A percentile compares a stretch with the other conserved stretches of the same genome.
phyloP scores from a whole-genome alignment of 2,888 invertebrate genomes.

The Toxonevra muliebris region DNA sequence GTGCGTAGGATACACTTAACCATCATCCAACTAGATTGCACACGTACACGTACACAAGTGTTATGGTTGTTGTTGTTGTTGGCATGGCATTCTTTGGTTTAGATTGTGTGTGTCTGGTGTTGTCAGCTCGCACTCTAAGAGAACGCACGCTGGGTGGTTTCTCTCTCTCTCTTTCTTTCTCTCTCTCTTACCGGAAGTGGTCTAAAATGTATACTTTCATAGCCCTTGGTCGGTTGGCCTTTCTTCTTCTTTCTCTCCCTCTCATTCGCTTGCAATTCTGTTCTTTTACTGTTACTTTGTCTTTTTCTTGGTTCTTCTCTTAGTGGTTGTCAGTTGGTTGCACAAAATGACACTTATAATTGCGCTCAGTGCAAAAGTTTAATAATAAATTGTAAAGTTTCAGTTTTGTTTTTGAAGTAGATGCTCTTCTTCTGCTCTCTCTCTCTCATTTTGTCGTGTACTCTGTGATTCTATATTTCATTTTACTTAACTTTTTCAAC shows the following conservation, averaged over 20 bases:
- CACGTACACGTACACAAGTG: too few relatives aligned
- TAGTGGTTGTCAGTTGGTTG: slow-evolving; percentile 26
- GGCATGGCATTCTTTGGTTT: too few relatives aligned
- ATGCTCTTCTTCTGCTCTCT: slow-evolving; percentile 44
- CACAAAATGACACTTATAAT: slow-evolving; percentile 58
- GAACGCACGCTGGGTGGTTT: too few relatives aligned
- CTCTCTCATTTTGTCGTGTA: too few relatives aligned
- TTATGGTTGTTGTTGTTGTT: too few relatives aligned
- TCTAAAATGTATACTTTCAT: background rate
- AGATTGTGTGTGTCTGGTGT: background rate
- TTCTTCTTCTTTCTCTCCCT: background rate
- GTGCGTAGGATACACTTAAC: too few relatives aligned
- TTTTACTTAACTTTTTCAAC: too few relatives aligned
- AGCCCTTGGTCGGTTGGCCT: background rate
- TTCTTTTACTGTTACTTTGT: background rate
- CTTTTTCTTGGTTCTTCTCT: too few relatives aligned
- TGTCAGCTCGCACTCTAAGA: background rate
- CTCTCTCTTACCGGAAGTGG: slow-evolving; percentile 6
- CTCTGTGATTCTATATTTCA: too few relatives aligned
- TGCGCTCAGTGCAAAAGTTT: slow-evolving; percentile 57
- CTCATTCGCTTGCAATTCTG: background rate
- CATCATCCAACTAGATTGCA: too few relatives aligned
- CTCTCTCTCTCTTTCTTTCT: background rate
- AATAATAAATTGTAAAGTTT: slow-evolving; percentile 58
- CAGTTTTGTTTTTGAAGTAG: slow-evolving; percentile 49